These are phyloP conservation scores for Nipponia nippon DNA, from an alignment of 2,113 vertebrate species.

Conservation along the genomic window DNA sequence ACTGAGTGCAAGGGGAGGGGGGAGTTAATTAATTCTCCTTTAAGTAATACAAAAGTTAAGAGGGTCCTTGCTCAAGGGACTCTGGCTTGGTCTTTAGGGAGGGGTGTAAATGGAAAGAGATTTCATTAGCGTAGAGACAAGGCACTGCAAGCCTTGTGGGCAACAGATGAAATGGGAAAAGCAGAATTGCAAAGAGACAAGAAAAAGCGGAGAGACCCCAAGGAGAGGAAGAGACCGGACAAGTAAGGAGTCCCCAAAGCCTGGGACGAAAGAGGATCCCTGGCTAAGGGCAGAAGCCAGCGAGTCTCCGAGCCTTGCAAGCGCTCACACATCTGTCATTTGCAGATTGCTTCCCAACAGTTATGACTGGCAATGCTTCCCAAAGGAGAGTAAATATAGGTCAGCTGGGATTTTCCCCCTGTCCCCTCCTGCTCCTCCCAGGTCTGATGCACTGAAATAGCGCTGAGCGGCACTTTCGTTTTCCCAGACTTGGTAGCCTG, in stretches of 20 bases:
- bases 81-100: not conserved
- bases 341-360: not conserved
- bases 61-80: not conserved
- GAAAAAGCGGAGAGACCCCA: not conserved
- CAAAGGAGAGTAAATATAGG: not conserved
- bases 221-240: not conserved
- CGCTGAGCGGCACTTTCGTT: not conserved
- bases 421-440: not conserved
- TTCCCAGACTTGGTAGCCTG: not conserved
- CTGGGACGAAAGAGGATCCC: not conserved
- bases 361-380: not conserved
- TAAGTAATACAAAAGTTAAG: not conserved
- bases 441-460: not conserved
- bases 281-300: not conserved
- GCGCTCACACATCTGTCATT: not conserved
- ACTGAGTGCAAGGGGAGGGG: not conserved
- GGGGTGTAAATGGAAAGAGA: not conserved
- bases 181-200: not conserved
- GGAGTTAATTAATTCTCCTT: not conserved
- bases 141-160: not conserved
- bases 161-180: not conserved
- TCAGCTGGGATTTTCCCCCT: not conserved
- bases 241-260: not conserved
- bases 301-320: not conserved
- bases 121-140: not conserved